These are phyloP conservation scores for human DNA, from an alignment of 2,113 vertebrate genomes.

Conservation along the genomic window DNA sequence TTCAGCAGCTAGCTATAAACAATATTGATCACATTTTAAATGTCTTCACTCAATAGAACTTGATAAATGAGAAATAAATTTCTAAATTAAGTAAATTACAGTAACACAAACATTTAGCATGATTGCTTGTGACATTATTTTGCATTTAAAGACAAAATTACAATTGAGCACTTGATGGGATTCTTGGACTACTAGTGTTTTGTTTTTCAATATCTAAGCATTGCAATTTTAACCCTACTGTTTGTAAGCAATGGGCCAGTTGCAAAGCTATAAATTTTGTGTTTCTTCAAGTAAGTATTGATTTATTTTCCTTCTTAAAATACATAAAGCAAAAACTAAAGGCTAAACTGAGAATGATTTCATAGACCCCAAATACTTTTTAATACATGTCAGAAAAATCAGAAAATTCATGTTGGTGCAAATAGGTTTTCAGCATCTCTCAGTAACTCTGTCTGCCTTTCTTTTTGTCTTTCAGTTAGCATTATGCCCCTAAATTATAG, in stretches of 20 bases:
- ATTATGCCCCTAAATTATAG: not conserved
- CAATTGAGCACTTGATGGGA: not conserved
- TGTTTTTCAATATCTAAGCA: constrained; percentile 21
- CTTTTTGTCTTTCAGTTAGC: not conserved
- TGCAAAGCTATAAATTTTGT: not conserved
- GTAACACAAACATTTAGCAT: not conserved
- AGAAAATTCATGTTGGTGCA: not conserved
- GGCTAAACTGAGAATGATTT: not conserved
- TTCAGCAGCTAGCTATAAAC: not conserved
- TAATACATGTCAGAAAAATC: not conserved
- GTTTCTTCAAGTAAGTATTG: not conserved
- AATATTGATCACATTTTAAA: constrained; percentile 17
- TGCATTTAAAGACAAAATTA: not conserved
- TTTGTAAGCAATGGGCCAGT: not conserved
- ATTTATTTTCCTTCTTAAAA: constrained; percentile 21
- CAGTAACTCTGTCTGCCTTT: not conserved
- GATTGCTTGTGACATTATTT: constrained; percentile 37
- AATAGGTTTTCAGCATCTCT: not conserved
- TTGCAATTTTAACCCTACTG: not conserved
- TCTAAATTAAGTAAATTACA: constrained; percentile 35
- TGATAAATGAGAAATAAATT: constrained; percentile 20
- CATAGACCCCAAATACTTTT: not conserved
- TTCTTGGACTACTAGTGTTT: not conserved
- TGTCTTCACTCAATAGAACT: not conserved
- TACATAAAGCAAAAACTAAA: not conserved